phyloP scores from a whole-genome alignment of 2,113 vertebrate species.

The Poecilia latipinna region DNA sequence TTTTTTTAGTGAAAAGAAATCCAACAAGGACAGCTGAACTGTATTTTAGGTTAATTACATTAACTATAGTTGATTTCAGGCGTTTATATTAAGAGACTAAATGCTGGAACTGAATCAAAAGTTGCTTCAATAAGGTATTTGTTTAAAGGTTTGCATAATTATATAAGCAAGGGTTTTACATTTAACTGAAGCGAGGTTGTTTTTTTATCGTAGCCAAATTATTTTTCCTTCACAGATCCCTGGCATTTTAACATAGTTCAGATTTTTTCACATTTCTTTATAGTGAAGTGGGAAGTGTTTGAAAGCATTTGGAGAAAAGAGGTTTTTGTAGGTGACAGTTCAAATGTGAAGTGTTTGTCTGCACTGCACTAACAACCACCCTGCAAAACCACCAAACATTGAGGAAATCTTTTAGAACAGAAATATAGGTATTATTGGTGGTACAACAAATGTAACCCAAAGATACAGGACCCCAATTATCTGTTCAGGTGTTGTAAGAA shows the following conservation, averaged over 20 bases:
- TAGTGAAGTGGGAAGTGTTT: too few relatives aligned
- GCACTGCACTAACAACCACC: background rate
- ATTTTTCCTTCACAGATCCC: background rate
- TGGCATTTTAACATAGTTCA: background rate
- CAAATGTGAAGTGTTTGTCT: background rate
- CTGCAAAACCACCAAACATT: background rate
- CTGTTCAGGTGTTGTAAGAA: constrained; percentile 27
- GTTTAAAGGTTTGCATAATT: background rate
- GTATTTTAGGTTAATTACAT: background rate
- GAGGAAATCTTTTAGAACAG: background rate
- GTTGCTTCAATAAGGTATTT: background rate
- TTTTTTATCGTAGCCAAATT: background rate
- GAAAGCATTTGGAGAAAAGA: background rate
- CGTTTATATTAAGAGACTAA: background rate
- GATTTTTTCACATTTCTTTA: background rate
- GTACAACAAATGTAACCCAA: constrained; percentile 27
- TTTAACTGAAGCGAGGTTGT: background rate
- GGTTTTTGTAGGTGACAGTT: background rate
- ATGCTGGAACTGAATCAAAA: background rate
- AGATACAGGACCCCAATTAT: constrained; percentile 7
- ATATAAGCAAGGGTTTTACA: too few relatives aligned
- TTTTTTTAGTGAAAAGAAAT: background rate
- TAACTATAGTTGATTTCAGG: background rate
- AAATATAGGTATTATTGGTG: background rate
- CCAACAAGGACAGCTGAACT: background rate